Evolutionary conservation across 2,113 vertebrate species (phyloP).

Genomic region (Meriones unguiculatus): DNA sequence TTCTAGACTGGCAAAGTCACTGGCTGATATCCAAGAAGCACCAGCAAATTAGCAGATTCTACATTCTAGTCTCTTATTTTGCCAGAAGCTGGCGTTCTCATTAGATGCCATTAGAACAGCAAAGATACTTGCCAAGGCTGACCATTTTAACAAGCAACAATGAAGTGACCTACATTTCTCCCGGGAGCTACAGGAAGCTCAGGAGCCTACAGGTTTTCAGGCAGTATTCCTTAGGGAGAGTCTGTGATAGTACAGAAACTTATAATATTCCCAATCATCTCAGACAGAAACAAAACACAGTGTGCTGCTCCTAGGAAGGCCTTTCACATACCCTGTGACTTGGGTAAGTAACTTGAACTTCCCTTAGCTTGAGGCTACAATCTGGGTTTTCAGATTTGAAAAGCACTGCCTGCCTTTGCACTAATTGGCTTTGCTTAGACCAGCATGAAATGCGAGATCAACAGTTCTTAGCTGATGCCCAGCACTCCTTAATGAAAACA

Average conservation of each 20-base stretch:
- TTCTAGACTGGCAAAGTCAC: conserved; percentile 32
- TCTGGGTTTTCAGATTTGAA: background rate
- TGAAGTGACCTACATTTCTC: background rate
- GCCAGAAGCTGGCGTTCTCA: background rate
- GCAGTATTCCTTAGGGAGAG: background rate
- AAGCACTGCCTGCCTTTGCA: background rate
- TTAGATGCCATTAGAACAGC: conserved; percentile 26
- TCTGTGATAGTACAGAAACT: background rate
- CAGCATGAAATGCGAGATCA: background rate
- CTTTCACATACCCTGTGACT: background rate
- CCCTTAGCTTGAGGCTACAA: background rate
- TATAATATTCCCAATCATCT: background rate
- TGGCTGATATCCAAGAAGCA: conserved; percentile 31
- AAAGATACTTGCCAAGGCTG: background rate
- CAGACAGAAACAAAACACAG: background rate
- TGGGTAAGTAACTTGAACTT: background rate
- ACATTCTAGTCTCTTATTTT: background rate
- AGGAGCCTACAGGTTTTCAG: background rate
- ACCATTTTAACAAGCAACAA: conserved; percentile 40
- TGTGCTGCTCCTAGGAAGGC: background rate
- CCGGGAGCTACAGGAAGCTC: background rate
- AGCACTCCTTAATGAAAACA: background rate
- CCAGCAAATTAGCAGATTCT: conserved; percentile 27
- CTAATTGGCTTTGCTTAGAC: background rate
- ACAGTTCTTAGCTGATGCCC: background rate